A percentile compares a stretch with the other conserved stretches of the same genome.
Evolutionary conservation across 1,140 invertebrate species (phyloP).

Genomic region (Halyomorpha halys): DNA sequence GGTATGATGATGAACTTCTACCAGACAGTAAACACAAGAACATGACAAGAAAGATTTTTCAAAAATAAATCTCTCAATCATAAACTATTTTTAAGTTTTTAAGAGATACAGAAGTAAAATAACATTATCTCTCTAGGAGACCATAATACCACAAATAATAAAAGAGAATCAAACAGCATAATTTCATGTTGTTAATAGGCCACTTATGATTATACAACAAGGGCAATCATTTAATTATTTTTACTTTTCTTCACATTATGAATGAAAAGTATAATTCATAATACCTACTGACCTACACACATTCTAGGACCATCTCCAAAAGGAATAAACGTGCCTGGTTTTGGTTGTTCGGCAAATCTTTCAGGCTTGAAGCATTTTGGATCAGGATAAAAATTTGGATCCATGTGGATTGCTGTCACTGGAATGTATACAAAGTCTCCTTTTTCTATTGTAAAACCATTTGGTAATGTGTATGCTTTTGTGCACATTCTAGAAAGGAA

Average conservation of each 20-base stretch:
- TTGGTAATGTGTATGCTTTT: not conserved
- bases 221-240: too few relatives aligned
- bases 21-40: too few relatives aligned
- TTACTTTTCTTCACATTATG: not conserved
- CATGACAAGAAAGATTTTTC: too few relatives aligned
- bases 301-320: conserved; percentile 49
- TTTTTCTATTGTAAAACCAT: conserved; percentile 39
- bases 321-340: conserved; percentile 42
- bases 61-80: too few relatives aligned
- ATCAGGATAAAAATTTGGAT: conserved; percentile 45
- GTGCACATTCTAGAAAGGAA: not conserved
- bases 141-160: too few relatives aligned
- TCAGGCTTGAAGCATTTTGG: conserved; percentile 56
- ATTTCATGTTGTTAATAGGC: too few relatives aligned
- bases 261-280: not conserved
- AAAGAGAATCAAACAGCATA: too few relatives aligned
- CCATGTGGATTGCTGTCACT: conserved; percentile 35
- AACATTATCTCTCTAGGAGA: too few relatives aligned
- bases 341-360: conserved; percentile 41
- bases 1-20: too few relatives aligned
- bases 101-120: too few relatives aligned
- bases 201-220: too few relatives aligned
- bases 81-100: too few relatives aligned
- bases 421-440: conserved; percentile 36
- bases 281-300: conserved; percentile 39